Base-by-base conservation (phyloP, 2,113 vertebrate species). In the Heterotis niloticus region DNA sequence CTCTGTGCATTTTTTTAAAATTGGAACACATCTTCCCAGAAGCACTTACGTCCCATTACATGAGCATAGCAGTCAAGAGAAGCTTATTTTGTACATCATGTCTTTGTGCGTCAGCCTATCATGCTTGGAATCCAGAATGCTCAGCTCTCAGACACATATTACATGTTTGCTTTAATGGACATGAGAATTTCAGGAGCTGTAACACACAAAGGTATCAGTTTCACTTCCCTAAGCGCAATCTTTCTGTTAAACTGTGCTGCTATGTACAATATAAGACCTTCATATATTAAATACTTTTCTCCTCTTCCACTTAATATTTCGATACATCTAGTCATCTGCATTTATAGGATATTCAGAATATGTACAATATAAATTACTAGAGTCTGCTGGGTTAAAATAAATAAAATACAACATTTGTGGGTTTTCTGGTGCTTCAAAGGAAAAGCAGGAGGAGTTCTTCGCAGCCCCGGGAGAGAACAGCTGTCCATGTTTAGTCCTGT, bases 291-390 rank as follows among this genome's bases (percentile, higher is more conserved):
- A 88, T 84, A 70, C 88, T 85, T 85, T 80, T 84, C 82, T 85
- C 1, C 67, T 73, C 78, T 44, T 60, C 20, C 4, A 79, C 85
- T 86, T 79, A 73, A 83, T 82, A 79, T 81, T 83, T 83, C 73
- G 57, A 80, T 83, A 84, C 75, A 64, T 29, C 81, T 84, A 85
- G 83, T 90, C 84, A 82, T 85, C 83, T 85, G 76, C 81, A 85
- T 90, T 88, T 83, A 90, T 91, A 91, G 87, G 90, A 84, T 88
- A 89, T 88, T 91, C 88, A 83, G 80, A 87, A 80, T 92, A 93
- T 93, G 84, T 92, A 93, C 92, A 93, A 86, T 91, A 93, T 90
- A 92, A 93, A 92, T 92, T 88, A 92, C 84, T 88, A 88, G 81
- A 88, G 86, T 90, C 88, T 90, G 86, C 85, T 64, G 84, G 89